These are phyloP conservation scores for Phrynosoma platyrhinos DNA, from an alignment of 2,113 vertebrate species.

Conservation along the genomic window DNA sequence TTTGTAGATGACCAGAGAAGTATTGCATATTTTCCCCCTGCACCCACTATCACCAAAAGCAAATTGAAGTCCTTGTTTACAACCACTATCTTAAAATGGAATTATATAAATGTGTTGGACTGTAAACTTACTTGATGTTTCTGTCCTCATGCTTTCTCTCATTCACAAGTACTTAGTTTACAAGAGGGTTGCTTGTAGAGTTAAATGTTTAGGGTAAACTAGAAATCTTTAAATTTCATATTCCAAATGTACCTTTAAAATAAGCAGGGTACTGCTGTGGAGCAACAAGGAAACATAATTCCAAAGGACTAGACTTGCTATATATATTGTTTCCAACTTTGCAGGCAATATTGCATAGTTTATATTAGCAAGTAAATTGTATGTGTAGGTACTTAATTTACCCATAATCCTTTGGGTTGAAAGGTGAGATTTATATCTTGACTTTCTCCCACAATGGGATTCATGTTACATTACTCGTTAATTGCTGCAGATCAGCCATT, in stretches of 20 bases:
- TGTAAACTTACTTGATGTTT: background rate
- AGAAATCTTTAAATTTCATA: background rate
- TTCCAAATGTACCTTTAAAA: background rate
- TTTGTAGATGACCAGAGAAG: background rate
- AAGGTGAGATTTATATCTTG: background rate
- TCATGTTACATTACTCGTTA: no score
- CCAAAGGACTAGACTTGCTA: background rate
- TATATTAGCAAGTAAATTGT: background rate
- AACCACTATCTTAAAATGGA: background rate
- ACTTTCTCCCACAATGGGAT: no score
- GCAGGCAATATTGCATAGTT: background rate
- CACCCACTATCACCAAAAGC: background rate
- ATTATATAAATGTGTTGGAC: background rate
- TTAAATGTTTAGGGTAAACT: background rate
- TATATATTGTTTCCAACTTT: no score
- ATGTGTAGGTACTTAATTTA: background rate
- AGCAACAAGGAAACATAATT: background rate
- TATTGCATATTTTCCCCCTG: background rate
- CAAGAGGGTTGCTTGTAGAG: background rate
- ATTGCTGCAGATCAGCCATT: background rate
- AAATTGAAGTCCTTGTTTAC: background rate
- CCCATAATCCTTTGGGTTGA: background rate
- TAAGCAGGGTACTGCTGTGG: background rate
- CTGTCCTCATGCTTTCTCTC: background rate
- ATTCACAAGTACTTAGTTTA: background rate